A percentile compares a stretch with the other conserved stretches of the same genome.
Evolutionary conservation across 2,888 invertebrate species (phyloP).

Genomic region (Nomada goodeniana): DNA sequence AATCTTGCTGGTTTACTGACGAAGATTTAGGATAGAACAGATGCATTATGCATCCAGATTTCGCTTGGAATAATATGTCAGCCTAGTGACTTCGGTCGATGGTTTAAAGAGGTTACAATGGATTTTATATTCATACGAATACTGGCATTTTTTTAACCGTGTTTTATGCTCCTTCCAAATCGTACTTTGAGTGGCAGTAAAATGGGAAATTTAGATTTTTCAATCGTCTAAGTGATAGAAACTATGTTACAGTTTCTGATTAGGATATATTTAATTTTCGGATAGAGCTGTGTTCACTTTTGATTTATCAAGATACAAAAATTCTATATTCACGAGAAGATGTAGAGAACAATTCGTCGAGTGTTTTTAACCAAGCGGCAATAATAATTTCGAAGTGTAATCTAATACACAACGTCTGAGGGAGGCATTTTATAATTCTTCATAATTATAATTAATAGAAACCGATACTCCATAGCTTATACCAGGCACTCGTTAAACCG

Average conservation of each 20-base stretch:
- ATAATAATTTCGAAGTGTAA: background rate
- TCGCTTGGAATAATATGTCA: background rate
- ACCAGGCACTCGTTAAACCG: no score
- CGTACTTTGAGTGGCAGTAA: no score
- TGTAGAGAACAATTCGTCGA: background rate
- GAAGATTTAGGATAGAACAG: conserved; percentile 41
- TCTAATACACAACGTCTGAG: background rate
- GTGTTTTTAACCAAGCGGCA: no score
- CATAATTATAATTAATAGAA: no score
- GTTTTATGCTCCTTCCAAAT: background rate
- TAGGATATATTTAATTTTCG: no score
- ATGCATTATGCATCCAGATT: conserved; percentile 33
- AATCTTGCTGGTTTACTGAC: conserved; percentile 34
- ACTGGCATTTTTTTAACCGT: background rate
- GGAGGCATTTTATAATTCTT: background rate
- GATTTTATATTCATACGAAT: background rate
- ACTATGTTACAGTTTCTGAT: no score
- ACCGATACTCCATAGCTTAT: no score
- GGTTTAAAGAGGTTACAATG: background rate
- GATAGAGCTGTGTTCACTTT: no score
- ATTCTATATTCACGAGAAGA: no score
- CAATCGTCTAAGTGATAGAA: no score
- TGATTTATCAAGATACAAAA: no score
- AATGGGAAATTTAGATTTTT: no score
- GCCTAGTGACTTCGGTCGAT: background rate